phyloP scores from a whole-genome alignment of 2,888 invertebrate genomes.

The Patella pellucida region DNA sequence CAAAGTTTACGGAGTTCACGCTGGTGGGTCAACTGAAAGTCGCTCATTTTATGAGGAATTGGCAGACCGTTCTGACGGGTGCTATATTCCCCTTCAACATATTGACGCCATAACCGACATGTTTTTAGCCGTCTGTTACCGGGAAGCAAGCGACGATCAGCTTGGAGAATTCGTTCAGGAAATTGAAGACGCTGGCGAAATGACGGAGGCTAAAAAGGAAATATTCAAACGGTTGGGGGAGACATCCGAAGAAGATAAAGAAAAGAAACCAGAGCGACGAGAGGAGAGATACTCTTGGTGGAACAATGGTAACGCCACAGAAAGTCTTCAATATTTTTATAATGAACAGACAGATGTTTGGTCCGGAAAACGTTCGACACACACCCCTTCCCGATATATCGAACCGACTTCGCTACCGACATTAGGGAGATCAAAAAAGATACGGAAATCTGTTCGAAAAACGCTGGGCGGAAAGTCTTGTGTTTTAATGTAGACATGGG shows the following conservation, averaged over 20 bases:
- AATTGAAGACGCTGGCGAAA: slow-evolving; percentile 52
- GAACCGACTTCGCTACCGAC: too few species aligned
- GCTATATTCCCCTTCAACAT: slow-evolving; percentile 55
- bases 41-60: slow-evolving; percentile 58
- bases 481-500: too few species aligned
- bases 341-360: neutral
- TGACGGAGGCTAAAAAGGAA: slow-evolving; percentile 52
- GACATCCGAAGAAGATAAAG: slow-evolving; percentile 13
- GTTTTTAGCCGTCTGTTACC: slow-evolving; percentile 66
- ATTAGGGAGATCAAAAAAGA: too few species aligned
- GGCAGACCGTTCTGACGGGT: slow-evolving; percentile 60
- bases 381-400: too few species aligned
- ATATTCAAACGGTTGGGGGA: slow-evolving; percentile 50
- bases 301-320: neutral
- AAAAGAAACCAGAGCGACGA: slow-evolving; percentile 13
- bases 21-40: slow-evolving; percentile 26
- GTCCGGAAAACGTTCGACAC: neutral
- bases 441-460: too few species aligned
- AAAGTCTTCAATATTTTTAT: neutral
- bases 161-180: slow-evolving; percentile 57
- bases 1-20: slow-evolving; percentile 66
- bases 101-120: slow-evolving; percentile 65
- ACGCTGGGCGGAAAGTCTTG: too few species aligned
- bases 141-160: slow-evolving; percentile 50
- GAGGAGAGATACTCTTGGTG: neutral